Conservation (phyloP, 2,113 vertebrate genomes). For the Pluvianellus socialis region DNA sequence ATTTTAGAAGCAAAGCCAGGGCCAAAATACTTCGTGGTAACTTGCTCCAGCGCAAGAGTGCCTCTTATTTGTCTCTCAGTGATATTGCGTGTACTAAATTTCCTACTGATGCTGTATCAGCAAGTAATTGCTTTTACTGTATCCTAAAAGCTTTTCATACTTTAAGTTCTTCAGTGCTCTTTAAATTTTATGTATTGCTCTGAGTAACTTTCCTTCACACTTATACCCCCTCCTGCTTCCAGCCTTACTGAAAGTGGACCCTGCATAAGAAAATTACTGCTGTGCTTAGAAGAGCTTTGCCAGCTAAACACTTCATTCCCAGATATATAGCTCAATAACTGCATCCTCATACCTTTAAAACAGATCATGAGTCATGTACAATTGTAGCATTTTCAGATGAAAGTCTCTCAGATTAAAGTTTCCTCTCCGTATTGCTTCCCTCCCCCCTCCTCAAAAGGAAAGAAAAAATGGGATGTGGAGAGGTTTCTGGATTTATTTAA, state of each 20-base stretch:
- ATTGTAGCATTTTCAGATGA: not conserved
- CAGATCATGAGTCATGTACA: not conserved
- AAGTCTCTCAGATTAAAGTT: not conserved
- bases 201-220: not conserved
- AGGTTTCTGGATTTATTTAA: not conserved
- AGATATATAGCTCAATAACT: not conserved
- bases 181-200: constrained; percentile 46
- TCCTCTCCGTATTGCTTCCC: not conserved
- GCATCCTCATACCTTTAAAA: not conserved
- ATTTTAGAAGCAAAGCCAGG: not conserved
- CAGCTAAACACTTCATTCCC: not conserved
- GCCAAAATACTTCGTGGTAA: not conserved
- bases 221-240: not conserved
- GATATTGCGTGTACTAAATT: not conserved
- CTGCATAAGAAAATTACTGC: constrained; percentile 12
- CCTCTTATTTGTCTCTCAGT: not conserved
- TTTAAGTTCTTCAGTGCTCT: not conserved
- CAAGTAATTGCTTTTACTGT: constrained; percentile 40
- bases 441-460: not conserved
- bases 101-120: constrained; percentile 17
- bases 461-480: not conserved
- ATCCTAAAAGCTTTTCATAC: constrained; percentile 49
- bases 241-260: not conserved
- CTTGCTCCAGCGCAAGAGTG: not conserved
- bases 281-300: not conserved